Conservation (phyloP, 2,888 invertebrate species). For the Synergus itoensis region DNA sequence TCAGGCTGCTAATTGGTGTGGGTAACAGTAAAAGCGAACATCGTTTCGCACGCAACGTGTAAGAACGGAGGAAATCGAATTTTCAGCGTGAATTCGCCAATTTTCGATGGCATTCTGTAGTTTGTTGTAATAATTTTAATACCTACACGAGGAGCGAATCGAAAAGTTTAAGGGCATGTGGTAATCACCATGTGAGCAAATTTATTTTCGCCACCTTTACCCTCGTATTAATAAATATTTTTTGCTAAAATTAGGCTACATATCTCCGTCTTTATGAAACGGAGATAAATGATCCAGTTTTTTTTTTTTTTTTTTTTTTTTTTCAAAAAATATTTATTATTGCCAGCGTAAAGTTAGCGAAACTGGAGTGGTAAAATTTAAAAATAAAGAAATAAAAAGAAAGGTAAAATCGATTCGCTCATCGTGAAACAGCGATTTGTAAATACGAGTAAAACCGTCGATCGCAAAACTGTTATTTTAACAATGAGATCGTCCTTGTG, state of each 20-base stretch:
- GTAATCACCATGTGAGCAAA: too few relatives aligned
- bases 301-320: too few relatives aligned
- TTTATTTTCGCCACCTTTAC: too few relatives aligned
- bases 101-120: slow-evolving; percentile 32
- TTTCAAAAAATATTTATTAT: too few relatives aligned
- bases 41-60: slow-evolving; percentile 23
- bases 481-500: slow-evolving; percentile 20
- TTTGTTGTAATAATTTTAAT: slow-evolving; percentile 29
- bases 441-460: slow-evolving; percentile 31
- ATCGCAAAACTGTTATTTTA: slow-evolving; percentile 35
- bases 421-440: slow-evolving; percentile 28
- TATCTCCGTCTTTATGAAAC: too few relatives aligned
- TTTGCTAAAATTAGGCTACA: too few relatives aligned
- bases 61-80: slow-evolving; percentile 22
- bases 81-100: slow-evolving; percentile 26
- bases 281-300: too few relatives aligned
- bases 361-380: background rate
- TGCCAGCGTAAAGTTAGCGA: too few relatives aligned
- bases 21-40: slow-evolving; percentile 31
- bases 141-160: slow-evolving; percentile 7
- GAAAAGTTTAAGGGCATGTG: background rate
- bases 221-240: too few relatives aligned
- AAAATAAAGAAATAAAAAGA: slow-evolving; percentile 8
- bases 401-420: slow-evolving; percentile 16
- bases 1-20: slow-evolving; percentile 40